A percentile compares a stretch with the other conserved stretches of the same genome.
Conservation (phyloP, 2,797 vertebrate genomes). For the Rhadinocentrus ornatus region DNA sequence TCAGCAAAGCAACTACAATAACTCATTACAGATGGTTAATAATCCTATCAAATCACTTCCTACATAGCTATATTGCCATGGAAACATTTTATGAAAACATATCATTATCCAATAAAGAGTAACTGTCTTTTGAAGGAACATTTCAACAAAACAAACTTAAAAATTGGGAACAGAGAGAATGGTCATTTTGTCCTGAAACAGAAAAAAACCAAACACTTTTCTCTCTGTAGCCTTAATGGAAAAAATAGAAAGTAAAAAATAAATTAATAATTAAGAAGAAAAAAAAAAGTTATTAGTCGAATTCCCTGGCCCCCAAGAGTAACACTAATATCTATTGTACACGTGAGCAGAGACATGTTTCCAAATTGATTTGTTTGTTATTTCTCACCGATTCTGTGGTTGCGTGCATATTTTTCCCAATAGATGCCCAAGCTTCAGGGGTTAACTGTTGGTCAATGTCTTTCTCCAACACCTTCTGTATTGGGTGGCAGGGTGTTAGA, state of each 20-base stretch:
- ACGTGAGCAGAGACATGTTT: constrained; percentile 82
- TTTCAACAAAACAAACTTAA: constrained; percentile 45
- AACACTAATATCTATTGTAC: constrained; percentile 75
- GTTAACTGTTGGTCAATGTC: constrained; percentile 86
- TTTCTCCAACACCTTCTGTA: constrained; percentile 87
- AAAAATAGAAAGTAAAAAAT: constrained; percentile 26
- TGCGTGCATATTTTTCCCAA: constrained; percentile 86
- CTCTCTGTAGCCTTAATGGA: constrained; percentile 42
- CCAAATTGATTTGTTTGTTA: constrained; percentile 82
- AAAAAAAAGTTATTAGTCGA: constrained; percentile 66
- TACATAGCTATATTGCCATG: constrained; percentile 48
- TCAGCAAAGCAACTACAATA: constrained; percentile 31
- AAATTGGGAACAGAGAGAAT: constrained; percentile 78
- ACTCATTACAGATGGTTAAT: constrained; percentile 33
- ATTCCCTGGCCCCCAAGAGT: constrained; percentile 75
- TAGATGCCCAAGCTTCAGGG: constrained; percentile 86
- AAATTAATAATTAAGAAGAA: constrained; percentile 21
- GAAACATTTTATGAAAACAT: constrained; percentile 18
- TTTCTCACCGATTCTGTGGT: constrained; percentile 87
- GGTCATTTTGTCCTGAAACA: constrained; percentile 79
- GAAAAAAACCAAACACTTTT: constrained; percentile 35
- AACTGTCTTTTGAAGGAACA: constrained; percentile 43
- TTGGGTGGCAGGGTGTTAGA: constrained; percentile 85
- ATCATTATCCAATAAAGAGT: constrained; percentile 12
- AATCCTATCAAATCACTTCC: constrained; percentile 36